Base-by-base conservation (phyloP, 2,113 vertebrate genomes). In the Crocuta crocuta region DNA sequence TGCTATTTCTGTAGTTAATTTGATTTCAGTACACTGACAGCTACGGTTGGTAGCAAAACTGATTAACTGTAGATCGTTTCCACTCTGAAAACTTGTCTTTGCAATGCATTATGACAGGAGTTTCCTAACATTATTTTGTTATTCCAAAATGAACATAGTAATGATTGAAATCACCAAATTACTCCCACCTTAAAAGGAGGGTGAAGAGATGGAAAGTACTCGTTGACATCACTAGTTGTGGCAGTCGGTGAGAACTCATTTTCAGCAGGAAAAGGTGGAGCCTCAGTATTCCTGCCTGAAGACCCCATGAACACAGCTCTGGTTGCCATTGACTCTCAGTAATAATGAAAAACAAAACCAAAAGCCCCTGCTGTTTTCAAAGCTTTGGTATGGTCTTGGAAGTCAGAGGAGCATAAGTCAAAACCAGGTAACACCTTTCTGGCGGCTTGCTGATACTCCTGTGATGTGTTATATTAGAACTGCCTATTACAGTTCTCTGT, bases 371-470 rank as follows among this genome's bases (percentile, higher is more conserved):
- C 81, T 39, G 39, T 95, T 97, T 97, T 96, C 70, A 96, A 84
- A 86, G 85, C 94, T 94, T 87, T 79, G 80, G 86, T 96, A 91
- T 97, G 84, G 95, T 74, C 86, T 92, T 81, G 71, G 96, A 97
- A 97, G 97, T 97, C 91, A 83, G 78, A 91, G 70, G 86, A 55
- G 66, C 94, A 1, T 71, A 96, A 85, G 89, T 98, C 86, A 94
- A 63, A 95, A 48, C 21, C 96, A 50, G 89, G 65, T 91, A 73
- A 78, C 61, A 87, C 63, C 63, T 55, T 91, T 97, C 17, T 96
- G 97, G 89, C 89, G 71, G 96, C 53, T 82, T 92, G 23, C 70
- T 97, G 97, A n/a, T 89, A 76, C 87, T 96, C 82, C 96, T 97
- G n/a, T 87, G 84, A 97, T 86, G 70, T 55, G 70, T 97, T 97